Evolutionary conservation across 2,888 invertebrate species (phyloP), one percentile per base, ranked within the genome.

Genomic region (Chrysolina haemoptera): DNA sequence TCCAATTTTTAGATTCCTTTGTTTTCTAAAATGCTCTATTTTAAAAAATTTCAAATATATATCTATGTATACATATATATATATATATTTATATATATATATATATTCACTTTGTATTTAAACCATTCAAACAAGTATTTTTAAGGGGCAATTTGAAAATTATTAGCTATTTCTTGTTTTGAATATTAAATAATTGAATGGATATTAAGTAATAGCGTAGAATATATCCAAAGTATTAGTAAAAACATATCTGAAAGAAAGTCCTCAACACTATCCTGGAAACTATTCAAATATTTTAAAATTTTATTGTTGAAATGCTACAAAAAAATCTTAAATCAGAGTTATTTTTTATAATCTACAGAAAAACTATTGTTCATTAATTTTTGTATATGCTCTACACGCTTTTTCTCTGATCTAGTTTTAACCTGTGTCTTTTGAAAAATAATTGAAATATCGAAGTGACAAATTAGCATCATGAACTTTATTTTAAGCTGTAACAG

Each of bases 1-100:
- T 74, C 71, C 74, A 74, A 68, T 75, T 62, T 70, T 66, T 59
- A 64, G 59, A 35, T 22, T 59, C n/a, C n/a, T 35, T 14, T 59
- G 12, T 59, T n/a, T 22, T 18, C 5, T 8, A 18, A 50, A 50
- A 16, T 50, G n/a, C 27, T 59, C 14, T 27, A 59, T 27, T 9
- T 27, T n/a, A 12, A 27, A n/a, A 59, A 43, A 66, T 66, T 73
- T 68, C 22, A 59, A 73, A 68, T 18, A 62, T 59, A 68, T 53
- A 41, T 35, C 22, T 27, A 4, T 27, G 3, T 50, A 59, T 59
- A 27, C 12, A 22, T 27, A 12, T 12, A 59, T 20, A 27, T 27
- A 43, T 14, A 14, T 43, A 43, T 43, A 43, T 43, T 12, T 59
- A 27, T 59, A n/a, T n/a, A n/a, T 16, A 27, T 6, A 8, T 59